Base-by-base conservation (phyloP, 2,888 invertebrate genomes). In the Pomacea canaliculata region DNA sequence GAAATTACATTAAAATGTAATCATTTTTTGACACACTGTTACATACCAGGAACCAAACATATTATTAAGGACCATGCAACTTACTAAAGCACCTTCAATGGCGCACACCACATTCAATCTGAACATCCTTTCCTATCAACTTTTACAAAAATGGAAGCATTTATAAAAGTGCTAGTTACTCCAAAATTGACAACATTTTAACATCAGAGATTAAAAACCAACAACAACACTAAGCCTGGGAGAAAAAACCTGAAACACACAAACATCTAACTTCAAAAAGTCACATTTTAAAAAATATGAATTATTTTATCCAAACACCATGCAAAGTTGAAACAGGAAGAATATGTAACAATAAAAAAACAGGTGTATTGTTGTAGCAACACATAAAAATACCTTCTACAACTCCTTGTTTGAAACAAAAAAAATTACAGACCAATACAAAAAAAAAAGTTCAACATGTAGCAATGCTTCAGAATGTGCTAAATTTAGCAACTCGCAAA, bases 181-280 rank as follows among this genome's bases (percentile, higher is more conserved):
- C 37, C 73, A 77, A 76, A 79, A 72, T 70, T 69, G 76, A 79
- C 77, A 76, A 79, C 78, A 77, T 77, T 74, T 76, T 73, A 78
- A 80, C 60, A 23, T 72, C 73, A 73, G 74, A 73, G 70, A 62
- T 51, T 68, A 76, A 73, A 77, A 74, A 71, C 60, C 27, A 70
- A 48, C 51, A 76, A 48, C 51, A 76, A 71, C 65, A 76, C 7
- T 16, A 67, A 70, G 70, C 70, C 66, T 70, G 48, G 23, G 46
- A 49, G 62, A 76, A 76, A 27, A 66, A 46, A 51, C 71, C 66
- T 70, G 37, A 70, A 76, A 76, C 65, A 71, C 60, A 60, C 49
- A 73, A 65, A 56, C 51, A 56, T 56, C 51, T 65, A 27, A 59
- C 67, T 73, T 73, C 67, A 73, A 67, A 56, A 49, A 72, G 56